Base-by-base conservation (phyloP, 2,113 vertebrate genomes). In the Bambusicola thoracicus region DNA sequence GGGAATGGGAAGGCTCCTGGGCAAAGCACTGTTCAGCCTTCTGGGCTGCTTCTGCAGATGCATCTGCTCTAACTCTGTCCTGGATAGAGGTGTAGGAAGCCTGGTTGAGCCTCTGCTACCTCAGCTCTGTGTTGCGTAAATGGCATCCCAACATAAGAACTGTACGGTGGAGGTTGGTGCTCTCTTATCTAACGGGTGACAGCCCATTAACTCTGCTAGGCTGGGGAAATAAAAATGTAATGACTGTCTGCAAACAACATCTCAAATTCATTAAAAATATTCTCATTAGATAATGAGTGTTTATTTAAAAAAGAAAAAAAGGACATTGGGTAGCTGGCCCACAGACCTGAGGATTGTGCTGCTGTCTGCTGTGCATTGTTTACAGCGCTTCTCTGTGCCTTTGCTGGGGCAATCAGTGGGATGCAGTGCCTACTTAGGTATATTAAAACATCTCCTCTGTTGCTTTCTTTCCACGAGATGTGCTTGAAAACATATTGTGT, bases 201-300 rank as follows among this genome's bases (percentile, higher is more conserved):
- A 80, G 55, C 3, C 2, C 13, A 85, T 90, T 92, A 95, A 81
- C 77, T n/a, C 43, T 56, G 56, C 46, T 78, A 53, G 72, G 82
- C 95, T 72, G 27, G 94, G 93, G 94, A 93, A 95, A 96, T 95
- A 95, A 94, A 87, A 80, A 66, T 27, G 6, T 89, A 94, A 90
- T 43, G 72, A n/a, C 49, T 91, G 62, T 78, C 77, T 87, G 55
- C 53, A 77, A 58, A 70, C 46, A 82, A 2, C 13, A n/a, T 44
- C 63, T 80, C 58, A 49, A 11, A 36, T 70, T 93, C 51, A 89
- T 89, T 91, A 85, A 87, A 85, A 83, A 8, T 43, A 73, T 91
- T 94, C 65, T 95, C 40, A 7, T 48, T 86, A 87, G 86, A 87
- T 91, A 75, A 85, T 89, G 68, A 74, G 75, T 22, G 76, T 86